These are phyloP conservation scores for Galago senegalensis DNA, from an alignment of 2,797 vertebrate species.

Conservation along the genomic window DNA sequence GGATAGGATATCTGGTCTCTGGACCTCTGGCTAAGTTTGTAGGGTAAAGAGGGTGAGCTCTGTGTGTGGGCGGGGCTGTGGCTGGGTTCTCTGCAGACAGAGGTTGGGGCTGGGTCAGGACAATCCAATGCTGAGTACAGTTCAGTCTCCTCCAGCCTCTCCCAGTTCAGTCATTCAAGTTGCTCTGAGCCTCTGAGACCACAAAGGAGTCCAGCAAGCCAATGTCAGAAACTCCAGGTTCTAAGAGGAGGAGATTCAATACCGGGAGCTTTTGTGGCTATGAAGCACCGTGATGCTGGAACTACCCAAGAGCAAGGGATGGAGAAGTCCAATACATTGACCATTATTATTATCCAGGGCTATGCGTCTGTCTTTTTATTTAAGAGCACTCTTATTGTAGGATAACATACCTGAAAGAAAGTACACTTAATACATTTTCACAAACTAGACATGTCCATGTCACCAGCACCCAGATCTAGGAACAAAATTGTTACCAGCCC, in stretches of 20 bases:
- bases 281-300: neutral
- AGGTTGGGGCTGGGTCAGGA: neutral
- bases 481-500: neutral
- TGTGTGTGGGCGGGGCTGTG: neutral
- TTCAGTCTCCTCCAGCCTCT: neutral
- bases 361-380: neutral
- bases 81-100: neutral
- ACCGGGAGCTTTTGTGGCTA: neutral
- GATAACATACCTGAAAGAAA: neutral
- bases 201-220: neutral
- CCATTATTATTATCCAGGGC: neutral
- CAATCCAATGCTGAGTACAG: fast-evolving
- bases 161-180: fast-evolving
- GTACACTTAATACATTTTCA: neutral
- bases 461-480: neutral
- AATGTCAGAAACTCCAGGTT: neutral
- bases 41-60: neutral
- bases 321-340: too few species aligned
- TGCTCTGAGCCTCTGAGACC: neutral
- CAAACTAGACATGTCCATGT: fast-evolving
- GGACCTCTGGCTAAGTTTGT: neutral
- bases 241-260: fast-evolving
- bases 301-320: neutral
- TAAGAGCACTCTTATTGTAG: neutral
- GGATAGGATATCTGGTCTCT: neutral